These are phyloP conservation scores for Mesocricetus auratus DNA, from an alignment of 2,113 vertebrate genomes.

Conservation along the genomic window DNA sequence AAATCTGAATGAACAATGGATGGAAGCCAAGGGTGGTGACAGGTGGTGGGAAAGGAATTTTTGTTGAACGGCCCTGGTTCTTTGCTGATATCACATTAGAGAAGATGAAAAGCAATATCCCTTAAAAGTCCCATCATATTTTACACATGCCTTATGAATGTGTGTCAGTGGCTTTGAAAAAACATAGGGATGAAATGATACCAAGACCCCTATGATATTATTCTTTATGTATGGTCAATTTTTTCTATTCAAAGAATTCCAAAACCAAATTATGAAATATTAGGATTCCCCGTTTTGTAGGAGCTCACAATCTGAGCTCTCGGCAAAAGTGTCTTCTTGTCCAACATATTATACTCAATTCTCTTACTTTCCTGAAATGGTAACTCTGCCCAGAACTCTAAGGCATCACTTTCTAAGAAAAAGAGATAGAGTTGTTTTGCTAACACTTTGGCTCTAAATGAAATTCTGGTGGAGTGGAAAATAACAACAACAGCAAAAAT, in stretches of 20 bases:
- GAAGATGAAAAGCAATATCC: background rate
- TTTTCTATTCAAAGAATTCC: background rate
- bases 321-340: background rate
- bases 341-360: background rate
- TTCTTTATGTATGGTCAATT: background rate
- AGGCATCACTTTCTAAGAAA: background rate
- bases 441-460: background rate
- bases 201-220: background rate
- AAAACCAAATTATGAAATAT: background rate
- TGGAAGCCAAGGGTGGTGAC: background rate
- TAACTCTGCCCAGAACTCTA: background rate
- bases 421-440: background rate
- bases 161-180: background rate
- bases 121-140: background rate
- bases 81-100: background rate
- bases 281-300: background rate
- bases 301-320: background rate
- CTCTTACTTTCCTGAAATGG: background rate
- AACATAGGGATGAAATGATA: background rate
- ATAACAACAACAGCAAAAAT: background rate
- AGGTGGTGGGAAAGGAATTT: fast-evolving
- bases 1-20: background rate
- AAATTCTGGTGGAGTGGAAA: background rate
- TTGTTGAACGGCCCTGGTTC: background rate
- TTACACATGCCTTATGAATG: background rate